Conservation (phyloP, 2,113 vertebrate genomes). For the Asarcornis scutulata region DNA sequence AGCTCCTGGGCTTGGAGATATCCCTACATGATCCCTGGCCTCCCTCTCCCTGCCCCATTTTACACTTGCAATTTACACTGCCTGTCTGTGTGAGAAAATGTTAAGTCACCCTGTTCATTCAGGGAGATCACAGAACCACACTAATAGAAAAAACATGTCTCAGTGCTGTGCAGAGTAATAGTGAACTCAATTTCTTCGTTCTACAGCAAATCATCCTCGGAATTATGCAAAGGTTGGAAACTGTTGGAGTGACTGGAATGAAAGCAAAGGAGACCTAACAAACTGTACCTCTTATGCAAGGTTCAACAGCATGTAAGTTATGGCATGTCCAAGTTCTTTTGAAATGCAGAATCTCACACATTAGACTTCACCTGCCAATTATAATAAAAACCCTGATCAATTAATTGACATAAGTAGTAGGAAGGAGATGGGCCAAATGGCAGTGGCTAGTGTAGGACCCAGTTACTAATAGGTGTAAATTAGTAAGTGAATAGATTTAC, state of each 20-base stretch:
- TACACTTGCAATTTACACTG: background rate
- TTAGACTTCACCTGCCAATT: background rate
- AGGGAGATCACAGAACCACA: background rate
- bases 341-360: background rate
- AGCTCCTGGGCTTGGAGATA: background rate
- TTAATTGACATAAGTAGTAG: background rate
- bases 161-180: background rate
- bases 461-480: background rate
- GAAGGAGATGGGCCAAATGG: background rate
- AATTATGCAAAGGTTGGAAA: background rate
- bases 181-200: background rate
- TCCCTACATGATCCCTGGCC: background rate
- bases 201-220: background rate
- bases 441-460: background rate
- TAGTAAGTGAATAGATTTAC: background rate
- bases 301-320: background rate
- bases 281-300: background rate
- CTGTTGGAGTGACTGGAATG: background rate
- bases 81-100: background rate
- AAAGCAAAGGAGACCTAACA: background rate
- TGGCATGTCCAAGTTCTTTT: background rate
- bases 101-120: background rate
- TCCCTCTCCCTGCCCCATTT: background rate
- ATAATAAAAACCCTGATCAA: fast-evolving
- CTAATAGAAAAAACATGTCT: background rate